Conservation (phyloP, 1,140 invertebrate genomes). For the Zaprionus capensis region DNA sequence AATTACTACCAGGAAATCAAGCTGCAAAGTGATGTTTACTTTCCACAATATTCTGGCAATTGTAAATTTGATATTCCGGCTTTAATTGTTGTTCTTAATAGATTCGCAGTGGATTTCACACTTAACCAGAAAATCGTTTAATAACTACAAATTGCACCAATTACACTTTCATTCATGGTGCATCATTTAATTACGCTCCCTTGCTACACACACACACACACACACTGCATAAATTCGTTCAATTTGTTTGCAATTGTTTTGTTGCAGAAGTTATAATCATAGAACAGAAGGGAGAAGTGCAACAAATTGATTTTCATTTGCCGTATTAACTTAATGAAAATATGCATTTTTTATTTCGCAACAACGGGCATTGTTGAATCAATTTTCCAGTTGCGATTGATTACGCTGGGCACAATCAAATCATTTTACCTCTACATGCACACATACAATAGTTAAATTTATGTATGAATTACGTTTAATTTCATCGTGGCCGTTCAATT, state of each 20-base stretch:
- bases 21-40: not conserved
- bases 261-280: not conserved
- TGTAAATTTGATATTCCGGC: not conserved
- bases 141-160: not conserved
- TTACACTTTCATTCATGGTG: constrained; percentile 3
- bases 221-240: not conserved
- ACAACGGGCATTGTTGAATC: constrained; percentile 18
- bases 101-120: not conserved
- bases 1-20: not conserved
- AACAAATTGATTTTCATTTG: constrained; percentile 46
- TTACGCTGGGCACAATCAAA: constrained; percentile 17
- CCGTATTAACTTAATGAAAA: constrained; percentile 35
- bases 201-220: not conserved
- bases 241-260: not conserved
- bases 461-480: constrained; percentile 33
- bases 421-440: not conserved
- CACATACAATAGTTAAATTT: not conserved
- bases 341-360: constrained; percentile 25
- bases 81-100: not conserved
- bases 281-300: not conserved
- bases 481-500: constrained; percentile 51
- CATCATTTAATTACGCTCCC: constrained; percentile 8
- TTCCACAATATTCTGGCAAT: not conserved
- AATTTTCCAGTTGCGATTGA: constrained; percentile 26
- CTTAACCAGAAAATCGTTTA: not conserved